Evolutionary conservation across 2,888 invertebrate species (phyloP), one percentile per base, ranked within the genome.

Genomic region (Athalia rosae): DNA sequence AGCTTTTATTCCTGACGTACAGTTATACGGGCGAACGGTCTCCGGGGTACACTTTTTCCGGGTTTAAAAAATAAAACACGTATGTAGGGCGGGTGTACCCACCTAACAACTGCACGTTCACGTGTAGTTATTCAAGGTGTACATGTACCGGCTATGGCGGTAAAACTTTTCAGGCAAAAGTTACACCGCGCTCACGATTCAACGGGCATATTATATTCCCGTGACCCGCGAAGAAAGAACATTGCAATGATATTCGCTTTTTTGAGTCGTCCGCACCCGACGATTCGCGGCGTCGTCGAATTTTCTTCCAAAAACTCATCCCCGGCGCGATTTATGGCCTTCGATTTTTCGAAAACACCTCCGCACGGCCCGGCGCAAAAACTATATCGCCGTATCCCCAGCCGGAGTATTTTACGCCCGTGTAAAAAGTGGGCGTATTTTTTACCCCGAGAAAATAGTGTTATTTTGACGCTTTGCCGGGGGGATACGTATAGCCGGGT

Each of bases 111-210:
- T 48, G 48, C 66, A 48, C 48, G 48, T 47, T 7, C 13, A 4
- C 41, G 4, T 53, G n/a, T 53, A n/a, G 8, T 11, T 53, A 4
- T 3, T 28, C 11, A 47, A 62, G 28, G 48, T 43, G 47, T 66
- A 41, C 45, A n/a, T 45, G 48, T 48, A 66, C n/a, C n/a, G n/a
- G n/a, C n/a, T n/a, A n/a, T 13, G 48, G 66, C 15, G 47, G 48
- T 66, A 66, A 66, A 66, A n/a, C 66, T 66, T 48, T 48, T 66
- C 13, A 15, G 9, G 15, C 48, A 48, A 48, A 66, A 66, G 15
- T 48, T 48, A 66, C 66, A 11, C 43, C 28, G 28, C 28, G 28
- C 28, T 28, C 28, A 28, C 28, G 28, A 28, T 28, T 28, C 28
- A 2, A 28, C 28, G 28, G 28, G 2, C 28, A 28, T 28, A 28